phyloP scores from a whole-genome alignment of 1,140 invertebrate species.

The Stegodyphus dumicola region DNA sequence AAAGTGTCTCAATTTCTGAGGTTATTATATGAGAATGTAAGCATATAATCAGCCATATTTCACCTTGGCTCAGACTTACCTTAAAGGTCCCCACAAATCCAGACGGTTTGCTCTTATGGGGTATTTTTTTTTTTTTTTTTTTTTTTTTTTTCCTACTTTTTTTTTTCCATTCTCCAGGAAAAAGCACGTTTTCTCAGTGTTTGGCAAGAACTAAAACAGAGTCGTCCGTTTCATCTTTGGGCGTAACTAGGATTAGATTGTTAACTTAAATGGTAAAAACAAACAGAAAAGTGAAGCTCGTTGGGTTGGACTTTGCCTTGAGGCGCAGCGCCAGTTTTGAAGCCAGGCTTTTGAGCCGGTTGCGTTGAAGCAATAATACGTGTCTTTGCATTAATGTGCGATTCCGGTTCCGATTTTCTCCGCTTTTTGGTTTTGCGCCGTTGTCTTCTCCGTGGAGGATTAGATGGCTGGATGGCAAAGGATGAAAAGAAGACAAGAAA shows the following conservation, averaged over 20 bases:
- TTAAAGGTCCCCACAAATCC: not conserved
- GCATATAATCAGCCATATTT: not conserved
- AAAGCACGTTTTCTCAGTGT: conserved; percentile 22
- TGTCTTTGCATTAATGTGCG: conserved; percentile 45
- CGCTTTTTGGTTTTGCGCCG: conserved; percentile 10
- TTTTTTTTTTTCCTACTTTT: not conserved
- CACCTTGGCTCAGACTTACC: not conserved
- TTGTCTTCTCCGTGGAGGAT: conserved; percentile 8
- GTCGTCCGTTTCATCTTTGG: conserved; percentile 30
- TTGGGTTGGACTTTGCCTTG: not conserved
- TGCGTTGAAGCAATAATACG: conserved; percentile 33
- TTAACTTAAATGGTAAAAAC: conserved; percentile 49
- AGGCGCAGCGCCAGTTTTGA: not conserved
- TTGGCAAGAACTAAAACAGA: conserved; percentile 36
- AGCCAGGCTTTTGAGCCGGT: not conserved
- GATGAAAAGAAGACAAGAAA: not conserved
- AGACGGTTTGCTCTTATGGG: conserved; percentile 16
- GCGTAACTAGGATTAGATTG: conserved; percentile 59
- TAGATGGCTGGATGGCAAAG: conserved; percentile 11
- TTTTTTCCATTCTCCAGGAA: conserved; percentile 14
- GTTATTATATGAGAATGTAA: no score
- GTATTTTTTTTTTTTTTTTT: no score
- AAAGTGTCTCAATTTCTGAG: no score
- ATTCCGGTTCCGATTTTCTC: conserved; percentile 6
- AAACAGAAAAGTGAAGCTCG: conserved; percentile 10